Evolutionary conservation across 1,140 invertebrate genomes (phyloP).

Genomic region (Conus betulinus): DNA sequence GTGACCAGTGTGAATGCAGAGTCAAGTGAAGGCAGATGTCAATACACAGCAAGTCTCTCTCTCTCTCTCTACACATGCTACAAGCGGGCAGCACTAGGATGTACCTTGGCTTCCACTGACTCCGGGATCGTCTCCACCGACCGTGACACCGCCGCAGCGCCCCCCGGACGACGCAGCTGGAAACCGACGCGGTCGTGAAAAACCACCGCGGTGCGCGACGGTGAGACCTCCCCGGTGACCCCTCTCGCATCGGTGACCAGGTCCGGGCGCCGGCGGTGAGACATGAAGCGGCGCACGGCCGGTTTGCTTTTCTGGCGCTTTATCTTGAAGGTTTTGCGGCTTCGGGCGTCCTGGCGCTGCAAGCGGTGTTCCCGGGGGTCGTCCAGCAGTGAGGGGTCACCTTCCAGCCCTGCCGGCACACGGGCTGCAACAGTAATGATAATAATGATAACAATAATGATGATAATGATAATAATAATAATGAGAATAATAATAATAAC

Average conservation of each 20-base stretch:
- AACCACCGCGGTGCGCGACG: slow-evolving; percentile 41
- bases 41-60: too few relatives aligned
- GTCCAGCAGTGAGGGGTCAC: slow-evolving; percentile 29
- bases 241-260: slow-evolving; percentile 38
- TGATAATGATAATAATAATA: too few relatives aligned
- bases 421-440: not conserved
- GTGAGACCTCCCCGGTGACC: slow-evolving; percentile 19
- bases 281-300: slow-evolving; percentile 60
- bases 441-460: too few relatives aligned
- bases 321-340: slow-evolving; percentile 92
- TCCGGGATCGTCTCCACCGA: slow-evolving; percentile 67
- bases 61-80: not conserved
- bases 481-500: too few relatives aligned
- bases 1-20: too few relatives aligned
- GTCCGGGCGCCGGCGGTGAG: slow-evolving; percentile 53
- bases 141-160: slow-evolving; percentile 44
- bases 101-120: slow-evolving; percentile 66
- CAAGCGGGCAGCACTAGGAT: slow-evolving; percentile 41
- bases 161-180: slow-evolving; percentile 41
- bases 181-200: slow-evolving; percentile 43
- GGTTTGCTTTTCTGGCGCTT: slow-evolving; percentile 71
- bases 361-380: slow-evolving; percentile 84
- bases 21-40: too few relatives aligned
- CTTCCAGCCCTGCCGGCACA: slow-evolving; percentile 15
- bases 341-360: slow-evolving; percentile 94